phyloP scores from a whole-genome alignment of 2,888 invertebrate genomes.

The Dicyrtoma fusca region DNA sequence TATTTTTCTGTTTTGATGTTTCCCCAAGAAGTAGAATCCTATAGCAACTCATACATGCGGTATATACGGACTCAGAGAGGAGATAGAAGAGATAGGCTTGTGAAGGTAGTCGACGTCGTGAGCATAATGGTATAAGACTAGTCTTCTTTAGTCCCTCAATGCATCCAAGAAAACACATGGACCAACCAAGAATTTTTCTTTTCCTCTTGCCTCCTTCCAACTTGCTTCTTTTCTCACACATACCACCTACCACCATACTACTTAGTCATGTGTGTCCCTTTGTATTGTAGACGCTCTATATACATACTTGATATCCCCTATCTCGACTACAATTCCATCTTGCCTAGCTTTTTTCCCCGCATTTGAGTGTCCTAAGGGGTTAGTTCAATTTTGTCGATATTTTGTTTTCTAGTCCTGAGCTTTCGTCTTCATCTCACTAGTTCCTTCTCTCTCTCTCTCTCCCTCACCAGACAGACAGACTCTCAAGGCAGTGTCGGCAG shows the following conservation, averaged over 20 bases:
- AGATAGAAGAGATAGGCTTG: conserved; percentile 19
- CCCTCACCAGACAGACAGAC: conserved; percentile 11
- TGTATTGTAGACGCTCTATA: conserved; percentile 7
- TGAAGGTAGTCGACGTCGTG: conserved; percentile 16
- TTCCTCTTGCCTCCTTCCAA: conserved; percentile 12
- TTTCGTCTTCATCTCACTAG: conserved; percentile 8
- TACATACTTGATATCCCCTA: neutral
- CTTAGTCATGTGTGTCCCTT: conserved; percentile 4
- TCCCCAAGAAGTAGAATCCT: too few relatives aligned
- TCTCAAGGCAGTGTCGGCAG: neutral
- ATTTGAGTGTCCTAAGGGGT: conserved; percentile 38
- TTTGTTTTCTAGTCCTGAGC: conserved; percentile 39
- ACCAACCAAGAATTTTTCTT: conserved; percentile 35
- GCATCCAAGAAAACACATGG: conserved; percentile 38
- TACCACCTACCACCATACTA: too few relatives aligned
- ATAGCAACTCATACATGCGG: too few relatives aligned
- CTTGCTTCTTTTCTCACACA: conserved; percentile 20
- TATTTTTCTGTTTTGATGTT: too few relatives aligned
- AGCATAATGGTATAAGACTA: conserved; percentile 35
- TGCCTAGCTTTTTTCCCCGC: conserved; percentile 12
- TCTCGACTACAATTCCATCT: conserved; percentile 20
- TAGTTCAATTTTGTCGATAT: conserved; percentile 42
- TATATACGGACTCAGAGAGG: too few relatives aligned
- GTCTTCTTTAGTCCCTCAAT: conserved; percentile 32
- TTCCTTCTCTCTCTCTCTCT: conserved; percentile 23